phyloP scores from a whole-genome alignment of 2,113 vertebrate genomes.

The Psittacula cyanocephala region DNA sequence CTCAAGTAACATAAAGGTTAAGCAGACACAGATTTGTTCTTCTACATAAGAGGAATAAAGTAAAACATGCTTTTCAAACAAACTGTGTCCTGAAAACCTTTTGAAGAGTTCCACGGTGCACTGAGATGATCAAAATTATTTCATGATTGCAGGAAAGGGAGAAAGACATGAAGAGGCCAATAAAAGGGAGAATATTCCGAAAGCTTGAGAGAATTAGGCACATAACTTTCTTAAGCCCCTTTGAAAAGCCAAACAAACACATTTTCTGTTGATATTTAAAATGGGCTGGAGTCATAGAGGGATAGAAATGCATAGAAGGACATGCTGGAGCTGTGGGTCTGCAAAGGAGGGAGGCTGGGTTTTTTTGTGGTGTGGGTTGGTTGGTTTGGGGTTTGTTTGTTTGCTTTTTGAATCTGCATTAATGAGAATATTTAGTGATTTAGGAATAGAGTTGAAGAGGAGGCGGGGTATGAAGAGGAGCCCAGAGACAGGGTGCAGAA shows the following conservation, averaged over 20 bases:
- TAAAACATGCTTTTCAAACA: not conserved
- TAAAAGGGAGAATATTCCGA: not conserved
- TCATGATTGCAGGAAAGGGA: not conserved
- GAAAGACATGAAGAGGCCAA: not conserved
- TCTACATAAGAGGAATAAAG: not conserved
- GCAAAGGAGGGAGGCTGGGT: not conserved
- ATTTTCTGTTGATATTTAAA: not conserved
- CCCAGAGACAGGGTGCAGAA: not conserved
- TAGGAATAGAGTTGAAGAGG: not conserved
- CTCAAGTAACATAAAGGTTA: not conserved
- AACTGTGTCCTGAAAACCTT: not conserved
- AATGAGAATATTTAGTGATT: not conserved
- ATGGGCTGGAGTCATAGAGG: not conserved
- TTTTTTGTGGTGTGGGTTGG: not conserved
- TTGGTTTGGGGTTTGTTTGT: not conserved
- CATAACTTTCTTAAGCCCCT: not conserved
- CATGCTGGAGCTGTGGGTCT: not conserved
- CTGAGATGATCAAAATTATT: not conserved
- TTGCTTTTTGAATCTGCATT: not conserved
- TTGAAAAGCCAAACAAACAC: not conserved
- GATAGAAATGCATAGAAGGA: not conserved
- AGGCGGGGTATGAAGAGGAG: not conserved
- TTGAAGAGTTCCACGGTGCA: not conserved
- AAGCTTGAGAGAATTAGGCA: not conserved
- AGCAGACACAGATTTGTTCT: not conserved